Percentiles rank a stretch among this genome's conserved stretches.
phyloP scores from a whole-genome alignment of 2,888 invertebrate species.

The Limnephilus marmoratus region DNA sequence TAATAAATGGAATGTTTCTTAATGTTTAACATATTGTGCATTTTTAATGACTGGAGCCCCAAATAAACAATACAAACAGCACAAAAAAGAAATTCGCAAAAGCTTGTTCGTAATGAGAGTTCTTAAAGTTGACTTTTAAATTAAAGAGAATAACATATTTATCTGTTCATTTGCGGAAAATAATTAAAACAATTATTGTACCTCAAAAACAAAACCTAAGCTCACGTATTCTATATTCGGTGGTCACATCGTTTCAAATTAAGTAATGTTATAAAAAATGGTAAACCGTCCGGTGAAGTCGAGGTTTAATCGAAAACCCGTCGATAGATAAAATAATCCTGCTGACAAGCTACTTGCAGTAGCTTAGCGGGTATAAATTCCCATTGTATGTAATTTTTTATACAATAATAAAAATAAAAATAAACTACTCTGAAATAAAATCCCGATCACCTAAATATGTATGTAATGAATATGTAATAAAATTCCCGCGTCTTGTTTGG shows the following conservation, averaged over 20 bases:
- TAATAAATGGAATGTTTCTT: background rate
- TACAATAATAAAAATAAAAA: too few relatives aligned
- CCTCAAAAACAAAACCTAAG: background rate
- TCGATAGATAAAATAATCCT: too few relatives aligned
- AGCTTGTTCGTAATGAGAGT: background rate
- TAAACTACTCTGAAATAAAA: too few relatives aligned
- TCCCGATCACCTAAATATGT: too few relatives aligned
- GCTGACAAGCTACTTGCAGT: too few relatives aligned
- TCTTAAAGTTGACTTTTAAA: background rate
- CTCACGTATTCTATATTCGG: background rate
- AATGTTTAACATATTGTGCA: background rate
- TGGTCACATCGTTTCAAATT: background rate
- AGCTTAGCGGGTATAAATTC: too few relatives aligned
- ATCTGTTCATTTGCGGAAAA: background rate
- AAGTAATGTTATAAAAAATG: background rate
- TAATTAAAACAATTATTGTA: background rate
- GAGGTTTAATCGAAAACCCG: background rate
- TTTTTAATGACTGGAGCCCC: background rate
- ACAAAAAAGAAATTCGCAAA: background rate
- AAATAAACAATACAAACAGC: background rate
- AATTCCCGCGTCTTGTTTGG: too few relatives aligned
- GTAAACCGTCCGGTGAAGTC: background rate
- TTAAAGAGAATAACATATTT: background rate
- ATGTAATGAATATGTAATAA: too few relatives aligned
- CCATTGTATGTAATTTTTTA: too few relatives aligned